Base-by-base conservation (phyloP, 2,113 vertebrate species). In the Sinocyclocheilus anshuiensis region DNA sequence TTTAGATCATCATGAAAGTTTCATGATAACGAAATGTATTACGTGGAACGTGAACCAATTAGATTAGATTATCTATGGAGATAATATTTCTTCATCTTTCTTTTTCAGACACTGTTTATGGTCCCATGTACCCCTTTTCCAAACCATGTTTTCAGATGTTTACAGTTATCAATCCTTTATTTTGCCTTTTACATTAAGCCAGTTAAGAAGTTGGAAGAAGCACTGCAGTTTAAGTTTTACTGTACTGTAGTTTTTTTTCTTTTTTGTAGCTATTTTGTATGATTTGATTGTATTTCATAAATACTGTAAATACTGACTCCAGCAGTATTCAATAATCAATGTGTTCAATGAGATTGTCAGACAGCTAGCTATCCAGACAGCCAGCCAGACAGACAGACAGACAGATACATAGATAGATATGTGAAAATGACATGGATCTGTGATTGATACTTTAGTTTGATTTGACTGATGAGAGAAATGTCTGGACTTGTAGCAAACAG, bases 401-500 rank as follows among this genome's bases (percentile, higher is more conserved):
- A 29, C 4, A 61, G 50, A 80, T n/a, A 61, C 55, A 59, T 39
- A 61, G 55, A 80, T 59, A 10, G 53, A 6, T 59, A 33, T 20
- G 18, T 72, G 3, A 72, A 39, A 39, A 24, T 79, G 42, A 75
- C 15, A 72, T 33, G 39, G 12, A 79, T 36, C 18, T 78, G 36
- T 50, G 20, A 53, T 79, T 72, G 20, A 80, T 80, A 16, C 4
- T 57, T 65, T 36, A 1, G 50, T 74, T 61, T 16, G 16, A 83
- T 78, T 81, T 78, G 57, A 82, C 12, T 33, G 39, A 72, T 63
- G 29, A 80, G 80, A 77, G 22, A 77, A 81, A 85, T 84, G 89
- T 81, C 77, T 82, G 53, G 78, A 90, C 88, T 84, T 91, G 89
- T 77, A 89, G 74, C 61, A 84, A 42, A 65, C 36, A 59, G 82